Percentiles rank a stretch among this genome's conserved stretches.
Evolutionary conservation across 2,797 vertebrate genomes (phyloP).

Genomic region (Anguilla megastoma): DNA sequence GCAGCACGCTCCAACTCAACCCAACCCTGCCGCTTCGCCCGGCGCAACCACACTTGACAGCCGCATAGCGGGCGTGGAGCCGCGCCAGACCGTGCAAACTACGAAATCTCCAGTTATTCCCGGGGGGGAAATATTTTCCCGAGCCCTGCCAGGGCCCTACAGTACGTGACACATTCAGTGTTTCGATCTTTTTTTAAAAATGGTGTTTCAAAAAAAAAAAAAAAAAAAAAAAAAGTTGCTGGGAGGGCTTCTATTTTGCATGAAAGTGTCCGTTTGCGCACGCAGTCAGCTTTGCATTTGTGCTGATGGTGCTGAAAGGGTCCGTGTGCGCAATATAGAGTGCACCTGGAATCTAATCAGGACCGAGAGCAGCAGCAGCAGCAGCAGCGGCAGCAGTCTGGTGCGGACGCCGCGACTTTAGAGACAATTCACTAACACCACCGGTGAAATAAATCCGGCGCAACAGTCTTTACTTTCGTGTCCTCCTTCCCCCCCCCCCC

Average conservation of each 20-base stretch:
- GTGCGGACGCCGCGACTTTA: not conserved
- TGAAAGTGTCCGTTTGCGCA: not conserved
- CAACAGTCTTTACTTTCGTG: too few relatives aligned
- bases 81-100: not conserved
- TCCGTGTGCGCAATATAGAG: not conserved
- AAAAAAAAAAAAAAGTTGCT: not conserved
- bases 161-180: not conserved
- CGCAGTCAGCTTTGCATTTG: not conserved
- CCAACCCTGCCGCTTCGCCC: not conserved
- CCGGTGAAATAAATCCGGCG: not conserved
- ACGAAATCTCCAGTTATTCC: not conserved
- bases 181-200: slow-evolving; percentile 13
- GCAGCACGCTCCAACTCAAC: not conserved
- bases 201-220: not conserved
- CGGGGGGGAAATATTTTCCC: not conserved
- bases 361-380: not conserved
- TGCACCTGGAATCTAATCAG: slow-evolving; percentile 14
- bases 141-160: not conserved
- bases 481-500: not conserved
- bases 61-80: not conserved
- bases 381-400: not conserved
- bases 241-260: not conserved
- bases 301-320: not conserved
- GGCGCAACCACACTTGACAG: not conserved
- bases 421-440: not conserved